A percentile compares a stretch with the other conserved stretches of the same genome.
phyloP scores from a whole-genome alignment of 2,888 invertebrate species.

The Drosophila helvetica region DNA sequence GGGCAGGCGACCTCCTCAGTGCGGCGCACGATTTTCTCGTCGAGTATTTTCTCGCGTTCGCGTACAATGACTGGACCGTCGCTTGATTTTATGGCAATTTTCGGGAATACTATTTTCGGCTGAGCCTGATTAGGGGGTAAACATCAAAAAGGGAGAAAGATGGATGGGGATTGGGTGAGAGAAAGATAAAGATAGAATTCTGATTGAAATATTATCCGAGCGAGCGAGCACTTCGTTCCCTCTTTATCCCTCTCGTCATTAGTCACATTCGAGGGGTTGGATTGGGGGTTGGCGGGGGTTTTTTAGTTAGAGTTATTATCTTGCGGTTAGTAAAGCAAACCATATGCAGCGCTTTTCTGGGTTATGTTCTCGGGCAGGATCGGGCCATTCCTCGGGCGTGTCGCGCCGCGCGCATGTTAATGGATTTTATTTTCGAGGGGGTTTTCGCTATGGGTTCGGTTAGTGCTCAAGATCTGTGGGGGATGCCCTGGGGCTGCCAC shows the following conservation, averaged over 20 bases:
- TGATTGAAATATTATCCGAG: not conserved
- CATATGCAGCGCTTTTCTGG: conserved; percentile 52
- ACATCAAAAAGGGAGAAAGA: conserved; percentile 36
- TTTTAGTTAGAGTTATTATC: conserved; percentile 7
- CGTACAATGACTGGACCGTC: conserved; percentile 92
- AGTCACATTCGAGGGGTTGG: conserved; percentile 48
- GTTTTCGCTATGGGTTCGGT: conserved; percentile 39
- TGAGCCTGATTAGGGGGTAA: conserved; percentile 56
- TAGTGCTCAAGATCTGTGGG: not conserved
- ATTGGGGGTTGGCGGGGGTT: not conserved
- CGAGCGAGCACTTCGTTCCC: conserved; percentile 2
- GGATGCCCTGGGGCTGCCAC: conserved; percentile 18
- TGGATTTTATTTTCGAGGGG: conserved; percentile 16
- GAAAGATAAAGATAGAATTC: not conserved
- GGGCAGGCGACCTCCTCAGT: conserved; percentile 96
- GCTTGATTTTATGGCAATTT: conserved; percentile 94
- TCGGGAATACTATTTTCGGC: conserved; percentile 87
- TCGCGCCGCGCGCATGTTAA: conserved; percentile 54
- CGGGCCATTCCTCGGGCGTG: conserved; percentile 54
- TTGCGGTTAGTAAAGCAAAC: conserved; percentile 73
- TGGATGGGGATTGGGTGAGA: not conserved
- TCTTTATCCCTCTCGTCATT: conserved; percentile 32
- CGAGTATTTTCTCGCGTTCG: conserved; percentile 95
- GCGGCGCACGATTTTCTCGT: conserved; percentile 93
- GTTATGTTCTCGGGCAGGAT: conserved; percentile 51